Evolutionary conservation across 2,797 vertebrate species (phyloP).

Genomic region (Tenualosa thibaudeaui): DNA sequence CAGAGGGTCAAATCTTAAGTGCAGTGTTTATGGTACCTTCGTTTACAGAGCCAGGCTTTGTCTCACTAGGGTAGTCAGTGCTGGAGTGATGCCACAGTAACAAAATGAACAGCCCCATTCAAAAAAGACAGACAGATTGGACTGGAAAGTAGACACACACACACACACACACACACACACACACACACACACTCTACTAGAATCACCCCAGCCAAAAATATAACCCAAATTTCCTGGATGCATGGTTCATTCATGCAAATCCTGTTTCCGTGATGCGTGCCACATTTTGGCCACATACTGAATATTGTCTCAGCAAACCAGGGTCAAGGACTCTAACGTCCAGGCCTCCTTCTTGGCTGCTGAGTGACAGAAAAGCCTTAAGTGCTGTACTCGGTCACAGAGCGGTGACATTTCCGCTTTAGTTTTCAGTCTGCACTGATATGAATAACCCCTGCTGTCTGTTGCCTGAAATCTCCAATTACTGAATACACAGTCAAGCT

Average conservation of each 20-base stretch:
- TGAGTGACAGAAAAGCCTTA: background rate
- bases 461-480: background rate
- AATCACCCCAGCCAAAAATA: background rate
- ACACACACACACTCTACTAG: background rate
- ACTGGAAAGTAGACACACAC: background rate
- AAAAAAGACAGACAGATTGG: background rate
- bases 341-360: background rate
- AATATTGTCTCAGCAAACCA: background rate
- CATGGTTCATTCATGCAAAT: background rate
- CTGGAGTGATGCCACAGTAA: background rate
- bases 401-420: background rate
- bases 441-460: background rate
- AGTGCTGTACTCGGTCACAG: background rate
- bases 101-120: background rate
- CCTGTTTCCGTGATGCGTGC: background rate
- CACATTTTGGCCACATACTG: background rate
- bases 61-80: background rate
- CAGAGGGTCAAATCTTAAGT: background rate
- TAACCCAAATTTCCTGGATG: background rate
- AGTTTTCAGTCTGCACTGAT: background rate
- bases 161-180: background rate
- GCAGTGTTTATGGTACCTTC: background rate
- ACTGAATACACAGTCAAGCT: background rate
- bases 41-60: background rate
- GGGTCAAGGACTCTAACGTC: background rate